These are phyloP conservation scores for Cryptocephalus moraei DNA, from an alignment of 2,888 invertebrate genomes.

Conservation along the genomic window DNA sequence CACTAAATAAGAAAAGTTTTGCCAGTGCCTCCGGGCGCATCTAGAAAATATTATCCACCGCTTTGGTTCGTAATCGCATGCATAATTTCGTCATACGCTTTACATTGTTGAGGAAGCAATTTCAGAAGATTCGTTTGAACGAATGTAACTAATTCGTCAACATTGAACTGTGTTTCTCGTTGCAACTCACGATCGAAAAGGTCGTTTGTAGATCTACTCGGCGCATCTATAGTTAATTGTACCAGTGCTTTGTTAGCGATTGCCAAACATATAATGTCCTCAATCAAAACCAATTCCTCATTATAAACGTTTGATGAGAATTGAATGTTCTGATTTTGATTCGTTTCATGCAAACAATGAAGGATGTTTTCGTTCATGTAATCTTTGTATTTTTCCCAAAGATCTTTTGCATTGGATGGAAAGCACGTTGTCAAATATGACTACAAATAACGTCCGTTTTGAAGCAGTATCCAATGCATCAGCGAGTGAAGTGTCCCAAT, in stretches of 20 bases:
- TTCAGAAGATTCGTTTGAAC: neutral
- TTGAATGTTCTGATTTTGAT: neutral
- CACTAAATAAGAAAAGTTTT: too few relatives aligned
- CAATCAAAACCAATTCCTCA: neutral
- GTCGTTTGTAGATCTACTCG: neutral
- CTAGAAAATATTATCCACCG: neutral
- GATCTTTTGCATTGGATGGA: neutral
- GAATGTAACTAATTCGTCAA: neutral
- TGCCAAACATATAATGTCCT: neutral
- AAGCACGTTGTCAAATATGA: neutral
- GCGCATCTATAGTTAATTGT: neutral
- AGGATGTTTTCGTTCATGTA: neutral
- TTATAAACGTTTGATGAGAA: neutral
- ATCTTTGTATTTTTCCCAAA: neutral
- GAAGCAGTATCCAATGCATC: neutral
- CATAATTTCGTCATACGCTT: neutral
- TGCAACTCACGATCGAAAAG: neutral
- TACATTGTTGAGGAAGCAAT: neutral
- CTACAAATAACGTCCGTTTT: neutral
- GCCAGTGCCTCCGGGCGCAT: too few relatives aligned
- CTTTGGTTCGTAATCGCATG: too few relatives aligned
- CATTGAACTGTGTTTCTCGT: neutral
- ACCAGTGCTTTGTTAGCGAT: neutral
- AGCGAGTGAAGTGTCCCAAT: too few relatives aligned
- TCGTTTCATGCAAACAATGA: neutral